phyloP scores from a whole-genome alignment of 1,140 invertebrate species.

The Trichonephila clavata region DNA sequence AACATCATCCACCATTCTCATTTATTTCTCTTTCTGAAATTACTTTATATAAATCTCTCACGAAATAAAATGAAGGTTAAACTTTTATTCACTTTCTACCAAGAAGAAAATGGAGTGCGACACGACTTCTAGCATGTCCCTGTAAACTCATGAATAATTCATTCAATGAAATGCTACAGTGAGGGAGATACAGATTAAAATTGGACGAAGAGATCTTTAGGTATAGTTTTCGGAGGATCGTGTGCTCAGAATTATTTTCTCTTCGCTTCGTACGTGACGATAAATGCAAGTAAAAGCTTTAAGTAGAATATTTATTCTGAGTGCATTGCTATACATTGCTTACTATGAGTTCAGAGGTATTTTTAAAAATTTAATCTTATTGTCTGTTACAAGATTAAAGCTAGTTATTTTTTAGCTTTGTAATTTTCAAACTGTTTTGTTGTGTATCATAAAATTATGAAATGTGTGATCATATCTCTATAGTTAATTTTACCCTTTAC shows the following conservation, averaged over 20 bases:
- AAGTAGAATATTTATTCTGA: background rate
- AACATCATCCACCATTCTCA: too few relatives aligned
- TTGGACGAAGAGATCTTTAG: background rate
- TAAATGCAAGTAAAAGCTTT: slow-evolving; percentile 7
- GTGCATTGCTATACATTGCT: background rate
- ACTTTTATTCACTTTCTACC: background rate
- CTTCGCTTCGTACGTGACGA: background rate
- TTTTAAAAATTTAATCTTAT: too few relatives aligned
- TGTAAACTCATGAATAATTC: slow-evolving; percentile 4
- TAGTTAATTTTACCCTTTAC: too few relatives aligned
- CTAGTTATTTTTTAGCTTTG: too few relatives aligned
- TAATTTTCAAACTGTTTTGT: too few relatives aligned
- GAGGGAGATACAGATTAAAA: slow-evolving; percentile 15
- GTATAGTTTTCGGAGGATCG: background rate
- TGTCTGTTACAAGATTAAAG: too few relatives aligned
- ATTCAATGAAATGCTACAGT: background rate
- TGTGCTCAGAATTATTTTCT: background rate
- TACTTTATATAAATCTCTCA: too few relatives aligned
- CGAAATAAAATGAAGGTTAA: background rate
- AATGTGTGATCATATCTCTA: too few relatives aligned
- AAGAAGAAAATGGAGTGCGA: background rate
- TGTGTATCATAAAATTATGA: too few relatives aligned
- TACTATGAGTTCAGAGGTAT: too few relatives aligned
- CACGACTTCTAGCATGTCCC: background rate
- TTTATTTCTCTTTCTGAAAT: too few relatives aligned